phyloP scores from a whole-genome alignment of 2,113 vertebrate species.

The Ceratotherium simum region DNA sequence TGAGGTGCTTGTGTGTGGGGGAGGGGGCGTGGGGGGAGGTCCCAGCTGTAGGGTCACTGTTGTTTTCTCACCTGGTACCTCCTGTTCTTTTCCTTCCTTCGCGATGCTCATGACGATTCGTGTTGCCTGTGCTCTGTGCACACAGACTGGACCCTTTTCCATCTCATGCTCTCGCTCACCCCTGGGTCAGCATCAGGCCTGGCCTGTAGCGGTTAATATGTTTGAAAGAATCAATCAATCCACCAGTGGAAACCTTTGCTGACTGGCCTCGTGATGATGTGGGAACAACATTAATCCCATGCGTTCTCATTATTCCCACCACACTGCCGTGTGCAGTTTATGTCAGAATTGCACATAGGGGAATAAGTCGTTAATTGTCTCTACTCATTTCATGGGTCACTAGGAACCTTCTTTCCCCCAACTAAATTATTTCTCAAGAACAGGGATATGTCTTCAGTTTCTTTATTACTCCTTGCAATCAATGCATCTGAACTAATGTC shows the following conservation, averaged over 20 bases:
- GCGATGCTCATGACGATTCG: fast-evolving
- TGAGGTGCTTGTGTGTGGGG: fast-evolving
- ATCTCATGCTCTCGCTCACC: neutral
- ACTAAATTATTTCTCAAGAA: neutral
- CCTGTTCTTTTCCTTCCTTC: no score
- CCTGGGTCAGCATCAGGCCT: neutral
- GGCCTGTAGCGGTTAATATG: fast-evolving
- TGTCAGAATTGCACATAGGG: fast-evolving
- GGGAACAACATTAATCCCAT: fast-evolving
- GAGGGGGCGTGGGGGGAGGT: no score
- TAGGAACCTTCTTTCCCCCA: neutral
- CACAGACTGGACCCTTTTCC: no score
- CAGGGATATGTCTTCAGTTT: neutral
- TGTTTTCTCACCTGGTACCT: no score
- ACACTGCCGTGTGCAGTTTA: fast-evolving
- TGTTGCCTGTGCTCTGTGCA: fast-evolving
- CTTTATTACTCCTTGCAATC: neutral
- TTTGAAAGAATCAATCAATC: fast-evolving
- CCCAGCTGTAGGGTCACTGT: neutral
- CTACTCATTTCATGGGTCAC: neutral
- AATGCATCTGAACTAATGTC: neutral
- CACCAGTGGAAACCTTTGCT: fast-evolving
- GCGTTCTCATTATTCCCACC: fast-evolving
- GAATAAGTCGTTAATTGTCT: neutral
- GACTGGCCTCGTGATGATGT: neutral